Evolutionary conservation across 2,888 invertebrate species (phyloP).

Genomic region (Tillus elongatus): DNA sequence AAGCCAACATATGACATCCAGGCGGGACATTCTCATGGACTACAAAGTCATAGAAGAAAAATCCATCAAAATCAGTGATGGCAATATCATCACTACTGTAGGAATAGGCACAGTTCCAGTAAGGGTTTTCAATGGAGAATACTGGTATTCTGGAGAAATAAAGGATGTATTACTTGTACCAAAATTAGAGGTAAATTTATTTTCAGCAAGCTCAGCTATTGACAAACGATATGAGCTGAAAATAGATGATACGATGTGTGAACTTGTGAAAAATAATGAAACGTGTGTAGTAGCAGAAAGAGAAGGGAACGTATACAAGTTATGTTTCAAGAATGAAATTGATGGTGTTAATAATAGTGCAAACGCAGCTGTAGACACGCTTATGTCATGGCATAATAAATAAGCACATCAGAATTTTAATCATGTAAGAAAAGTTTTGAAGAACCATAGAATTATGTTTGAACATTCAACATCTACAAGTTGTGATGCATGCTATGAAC

Average conservation of each 20-base stretch:
- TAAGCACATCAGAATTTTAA: conserved; percentile 25
- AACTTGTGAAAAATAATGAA: too few species aligned
- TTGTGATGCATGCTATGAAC: conserved; percentile 4
- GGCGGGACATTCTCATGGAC: background rate
- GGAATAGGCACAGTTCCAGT: background rate
- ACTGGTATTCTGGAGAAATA: background rate
- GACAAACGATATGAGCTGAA: background rate
- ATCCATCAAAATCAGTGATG: background rate
- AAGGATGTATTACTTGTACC: background rate
- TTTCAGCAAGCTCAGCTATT: background rate
- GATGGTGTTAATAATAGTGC: too few species aligned
- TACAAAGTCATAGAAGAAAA: background rate
- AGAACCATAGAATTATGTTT: conserved; percentile 11
- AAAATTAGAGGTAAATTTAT: background rate
- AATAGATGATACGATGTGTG: too few species aligned
- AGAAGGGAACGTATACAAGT: too few species aligned
- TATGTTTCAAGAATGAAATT: too few species aligned
- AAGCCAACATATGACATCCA: background rate
- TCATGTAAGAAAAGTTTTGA: conserved; percentile 16
- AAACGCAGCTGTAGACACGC: too few species aligned
- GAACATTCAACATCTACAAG: background rate
- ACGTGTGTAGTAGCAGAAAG: too few species aligned
- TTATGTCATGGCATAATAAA: conserved; percentile 22
- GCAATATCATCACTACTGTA: background rate
- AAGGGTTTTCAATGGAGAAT: background rate